These are phyloP conservation scores for Heliconius himera DNA, from an alignment of 1,140 invertebrate genomes.

Conservation along the genomic window DNA sequence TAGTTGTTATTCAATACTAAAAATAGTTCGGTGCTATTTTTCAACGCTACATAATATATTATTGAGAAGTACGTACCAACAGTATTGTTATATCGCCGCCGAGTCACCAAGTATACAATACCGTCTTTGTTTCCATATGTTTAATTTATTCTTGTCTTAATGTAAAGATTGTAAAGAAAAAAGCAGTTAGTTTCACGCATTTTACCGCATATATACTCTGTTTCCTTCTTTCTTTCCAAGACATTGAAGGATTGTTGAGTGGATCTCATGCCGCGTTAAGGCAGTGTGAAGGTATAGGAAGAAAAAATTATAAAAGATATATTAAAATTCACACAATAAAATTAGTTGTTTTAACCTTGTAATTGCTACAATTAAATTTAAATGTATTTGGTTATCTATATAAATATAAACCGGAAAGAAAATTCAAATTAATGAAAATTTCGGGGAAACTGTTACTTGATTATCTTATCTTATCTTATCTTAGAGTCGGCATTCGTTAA, in stretches of 20 bases:
- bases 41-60: not conserved
- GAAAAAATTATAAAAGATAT: no score
- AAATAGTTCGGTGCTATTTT: not conserved
- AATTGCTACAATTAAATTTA: not conserved
- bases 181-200: no score
- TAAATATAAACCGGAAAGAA: not conserved
- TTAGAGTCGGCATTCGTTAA: no score
- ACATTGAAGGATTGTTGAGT: no score
- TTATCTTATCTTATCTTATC: no score
- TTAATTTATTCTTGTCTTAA: not conserved
- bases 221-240: no score
- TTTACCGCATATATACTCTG: no score
- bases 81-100: not conserved
- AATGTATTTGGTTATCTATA: not conserved
- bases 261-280: no score
- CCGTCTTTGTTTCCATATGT: not conserved
- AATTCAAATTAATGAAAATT: not conserved
- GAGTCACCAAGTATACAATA: constrained; percentile 1
- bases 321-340: not conserved
- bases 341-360: not conserved
- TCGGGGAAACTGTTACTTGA: no score
- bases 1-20: not conserved
- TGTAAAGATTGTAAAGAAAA: not conserved
- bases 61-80: not conserved
- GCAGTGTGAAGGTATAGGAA: no score